These are phyloP conservation scores for Cyprinodon variegatus DNA, from an alignment of 2,113 vertebrate genomes.

Conservation along the genomic window DNA sequence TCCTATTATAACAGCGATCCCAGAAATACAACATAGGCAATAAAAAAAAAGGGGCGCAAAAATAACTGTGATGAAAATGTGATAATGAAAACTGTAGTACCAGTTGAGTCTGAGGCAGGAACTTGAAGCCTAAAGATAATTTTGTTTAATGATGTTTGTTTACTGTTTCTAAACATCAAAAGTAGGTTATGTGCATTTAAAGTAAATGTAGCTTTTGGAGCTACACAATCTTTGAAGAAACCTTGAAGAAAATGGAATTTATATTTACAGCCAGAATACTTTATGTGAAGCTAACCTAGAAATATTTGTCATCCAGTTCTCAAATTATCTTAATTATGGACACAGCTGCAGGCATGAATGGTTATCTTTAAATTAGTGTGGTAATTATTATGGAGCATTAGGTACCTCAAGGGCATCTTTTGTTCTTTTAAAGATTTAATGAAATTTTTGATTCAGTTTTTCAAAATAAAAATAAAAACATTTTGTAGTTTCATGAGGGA, in stretches of 20 bases:
- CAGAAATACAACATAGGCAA: not conserved
- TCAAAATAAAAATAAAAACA: constrained; percentile 18
- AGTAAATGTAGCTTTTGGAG: not conserved
- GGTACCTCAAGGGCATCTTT: constrained; percentile 20
- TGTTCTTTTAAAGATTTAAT: constrained; percentile 9
- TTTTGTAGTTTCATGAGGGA: not conserved
- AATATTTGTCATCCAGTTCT: constrained; percentile 32
- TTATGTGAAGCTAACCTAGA: constrained; percentile 42
- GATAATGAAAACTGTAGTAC: too few relatives aligned
- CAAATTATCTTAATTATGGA: constrained; percentile 51
- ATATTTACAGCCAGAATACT: constrained; percentile 19
- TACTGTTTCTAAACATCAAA: too few relatives aligned
- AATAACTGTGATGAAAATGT: not conserved
- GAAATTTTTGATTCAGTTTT: not conserved
- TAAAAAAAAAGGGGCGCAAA: not conserved
- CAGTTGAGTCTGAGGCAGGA: not conserved
- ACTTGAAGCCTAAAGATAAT: not conserved
- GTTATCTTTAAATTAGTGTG: constrained; percentile 43
- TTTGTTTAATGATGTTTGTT: not conserved
- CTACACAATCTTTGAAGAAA: constrained; percentile 3
- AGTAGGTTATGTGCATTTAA: not conserved
- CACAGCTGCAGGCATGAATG: constrained; percentile 30
- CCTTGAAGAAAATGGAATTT: constrained; percentile 11
- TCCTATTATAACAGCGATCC: too few relatives aligned
- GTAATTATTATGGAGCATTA: constrained; percentile 43